Conservation (phyloP, 2,888 invertebrate species). For the Lepidochitona cinerea region DNA sequence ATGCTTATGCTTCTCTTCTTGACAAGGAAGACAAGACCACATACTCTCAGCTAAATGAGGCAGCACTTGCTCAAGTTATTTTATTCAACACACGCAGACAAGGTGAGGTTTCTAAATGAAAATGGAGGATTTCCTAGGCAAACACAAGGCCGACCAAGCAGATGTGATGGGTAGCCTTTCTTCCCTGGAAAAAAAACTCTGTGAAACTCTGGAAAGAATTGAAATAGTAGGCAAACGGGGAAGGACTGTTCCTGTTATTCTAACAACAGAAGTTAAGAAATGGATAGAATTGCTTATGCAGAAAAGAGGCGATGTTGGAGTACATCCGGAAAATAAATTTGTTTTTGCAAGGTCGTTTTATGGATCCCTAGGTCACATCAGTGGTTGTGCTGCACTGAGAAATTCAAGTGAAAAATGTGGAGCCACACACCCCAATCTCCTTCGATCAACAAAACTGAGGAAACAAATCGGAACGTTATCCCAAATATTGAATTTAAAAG, state of each 20-base stretch:
- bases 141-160: neutral
- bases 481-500: too few species aligned
- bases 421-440: too few species aligned
- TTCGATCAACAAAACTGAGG: too few species aligned
- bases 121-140: neutral
- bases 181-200: neutral
- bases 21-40: neutral
- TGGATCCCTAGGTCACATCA: neutral
- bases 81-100: neutral
- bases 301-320: neutral
- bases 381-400: too few species aligned
- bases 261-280: neutral
- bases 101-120: neutral
- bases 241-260: neutral
- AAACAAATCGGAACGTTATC: too few species aligned
- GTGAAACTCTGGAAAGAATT: neutral
- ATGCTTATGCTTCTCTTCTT: neutral
- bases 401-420: too few species aligned
- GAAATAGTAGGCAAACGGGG: neutral
- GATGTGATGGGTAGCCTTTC: neutral
- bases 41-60: neutral
- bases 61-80: neutral
- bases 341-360: neutral
- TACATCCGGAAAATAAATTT: too few species aligned
- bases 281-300: neutral